Base-by-base conservation (phyloP, 2,888 invertebrate genomes). In the Andrena praecox region DNA sequence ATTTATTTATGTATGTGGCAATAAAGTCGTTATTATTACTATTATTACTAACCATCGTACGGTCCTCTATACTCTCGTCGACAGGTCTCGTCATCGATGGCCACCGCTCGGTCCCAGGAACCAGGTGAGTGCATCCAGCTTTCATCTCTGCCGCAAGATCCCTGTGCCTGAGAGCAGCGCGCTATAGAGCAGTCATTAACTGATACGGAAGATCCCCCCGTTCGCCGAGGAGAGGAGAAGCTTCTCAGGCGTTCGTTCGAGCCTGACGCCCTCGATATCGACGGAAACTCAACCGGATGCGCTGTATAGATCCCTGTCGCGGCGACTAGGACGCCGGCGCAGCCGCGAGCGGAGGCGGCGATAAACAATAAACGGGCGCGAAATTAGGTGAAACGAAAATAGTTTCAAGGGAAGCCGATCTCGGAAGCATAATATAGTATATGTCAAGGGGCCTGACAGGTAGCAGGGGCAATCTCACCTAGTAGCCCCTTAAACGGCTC, bases 401-500 rank as follows among this genome's bases (percentile, higher is more conserved):
- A 87, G 87, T 89, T 90, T 89, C 86, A 85, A 88, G 90, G 89
- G 89, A 91, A 91, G 90, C 90, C 90, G 90, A 91, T 91, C 88
- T 87, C 84, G 86, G 86, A 42, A 86, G 86, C 91, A 87, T 87
- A 87, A 87, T 85, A 87, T 84, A 87, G 84, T 91, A 91, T 91
- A 91, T 90, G 91, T 93, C 92, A 91, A 90, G 91, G 83, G 71
- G 84, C 74, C 89, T 90, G 92, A 92, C 92, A 91, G 92, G 90
- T 91, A 91, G 90, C 91, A 90, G 87, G 90, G 89, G 93, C 93
- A 93, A 93, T 93, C 93, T 93, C 91, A 90, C 91, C 91, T 90
- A 91, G 92, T 92, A 91, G 92, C 90, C 91, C 89, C 90, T 92
- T 93, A 93, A 93, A 89, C 89, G 91, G 92, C 86, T 93, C 91